phyloP scores from a whole-genome alignment of 2,888 invertebrate species.

The Erebia epiphron region DNA sequence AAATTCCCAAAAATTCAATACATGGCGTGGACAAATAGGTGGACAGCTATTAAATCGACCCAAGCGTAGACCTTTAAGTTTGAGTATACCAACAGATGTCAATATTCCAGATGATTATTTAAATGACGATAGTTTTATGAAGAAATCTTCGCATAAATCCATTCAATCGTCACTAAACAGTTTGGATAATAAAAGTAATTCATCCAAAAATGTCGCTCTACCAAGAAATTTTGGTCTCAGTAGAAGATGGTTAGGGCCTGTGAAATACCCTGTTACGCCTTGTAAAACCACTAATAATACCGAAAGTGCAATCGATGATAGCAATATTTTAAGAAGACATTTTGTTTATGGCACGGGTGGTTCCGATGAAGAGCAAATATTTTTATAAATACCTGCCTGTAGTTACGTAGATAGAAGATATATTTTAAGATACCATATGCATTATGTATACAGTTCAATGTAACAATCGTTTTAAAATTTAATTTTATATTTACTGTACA shows the following conservation, averaged over 20 bases:
- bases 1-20: constrained; percentile 65
- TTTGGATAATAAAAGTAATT: constrained; percentile 65
- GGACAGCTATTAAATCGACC: constrained; percentile 58
- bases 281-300: constrained; percentile 73
- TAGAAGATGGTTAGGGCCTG: constrained; percentile 84
- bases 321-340: constrained; percentile 69
- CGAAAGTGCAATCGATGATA: constrained; percentile 62
- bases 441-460: constrained; percentile 1
- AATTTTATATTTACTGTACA: constrained; percentile 9
- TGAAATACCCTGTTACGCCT: constrained; percentile 86
- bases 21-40: constrained; percentile 72
- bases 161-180: constrained; percentile 71
- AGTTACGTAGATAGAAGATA: constrained; percentile 31
- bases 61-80: constrained; percentile 72
- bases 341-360: constrained; percentile 78
- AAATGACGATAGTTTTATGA: constrained; percentile 57
- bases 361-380: constrained; percentile 86
- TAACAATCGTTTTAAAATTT: not conserved
- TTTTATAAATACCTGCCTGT: constrained; percentile 69
- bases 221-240: constrained; percentile 84
- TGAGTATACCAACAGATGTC: constrained; percentile 72
- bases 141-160: constrained; percentile 67
- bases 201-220: constrained; percentile 74
- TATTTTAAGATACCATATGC: constrained; percentile 32
- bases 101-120: constrained; percentile 67